These are phyloP conservation scores for Oreochromis aureus DNA, from an alignment of 2,113 vertebrate genomes.

Conservation along the genomic window DNA sequence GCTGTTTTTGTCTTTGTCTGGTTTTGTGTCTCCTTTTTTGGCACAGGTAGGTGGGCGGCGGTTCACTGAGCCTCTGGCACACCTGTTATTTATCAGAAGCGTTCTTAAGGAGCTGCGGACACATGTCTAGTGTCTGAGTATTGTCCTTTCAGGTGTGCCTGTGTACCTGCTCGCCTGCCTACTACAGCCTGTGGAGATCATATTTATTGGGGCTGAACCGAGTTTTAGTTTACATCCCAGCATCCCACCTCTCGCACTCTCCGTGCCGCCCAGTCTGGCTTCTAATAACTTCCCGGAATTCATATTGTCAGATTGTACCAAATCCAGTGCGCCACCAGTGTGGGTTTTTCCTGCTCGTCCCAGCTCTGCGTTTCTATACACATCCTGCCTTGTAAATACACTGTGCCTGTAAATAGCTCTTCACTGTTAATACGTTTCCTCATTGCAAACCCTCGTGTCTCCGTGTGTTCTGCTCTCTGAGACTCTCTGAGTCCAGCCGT, in stretches of 20 bases:
- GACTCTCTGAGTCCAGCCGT: background rate
- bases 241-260: background rate
- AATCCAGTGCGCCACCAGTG: too few relatives aligned
- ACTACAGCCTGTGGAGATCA: background rate
- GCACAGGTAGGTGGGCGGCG: background rate
- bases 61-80: background rate
- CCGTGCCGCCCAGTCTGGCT: background rate
- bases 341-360: too few relatives aligned
- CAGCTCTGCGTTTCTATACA: background rate
- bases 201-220: background rate
- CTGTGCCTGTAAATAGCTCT: background rate
- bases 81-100: background rate
- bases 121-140: background rate
- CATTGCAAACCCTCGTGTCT: background rate
- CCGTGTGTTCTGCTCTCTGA: background rate
- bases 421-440: background rate
- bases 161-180: fast-evolving
- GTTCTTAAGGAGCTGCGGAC: background rate
- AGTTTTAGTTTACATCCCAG: fast-evolving
- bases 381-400: background rate
- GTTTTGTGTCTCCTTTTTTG: background rate
- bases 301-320: too few relatives aligned
- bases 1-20: background rate
- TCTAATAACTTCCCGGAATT: background rate
- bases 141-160: fast-evolving